A percentile compares a stretch with the other conserved stretches of the same genome.
Conservation (phyloP, 2,797 vertebrate species). For the Channa striata region DNA sequence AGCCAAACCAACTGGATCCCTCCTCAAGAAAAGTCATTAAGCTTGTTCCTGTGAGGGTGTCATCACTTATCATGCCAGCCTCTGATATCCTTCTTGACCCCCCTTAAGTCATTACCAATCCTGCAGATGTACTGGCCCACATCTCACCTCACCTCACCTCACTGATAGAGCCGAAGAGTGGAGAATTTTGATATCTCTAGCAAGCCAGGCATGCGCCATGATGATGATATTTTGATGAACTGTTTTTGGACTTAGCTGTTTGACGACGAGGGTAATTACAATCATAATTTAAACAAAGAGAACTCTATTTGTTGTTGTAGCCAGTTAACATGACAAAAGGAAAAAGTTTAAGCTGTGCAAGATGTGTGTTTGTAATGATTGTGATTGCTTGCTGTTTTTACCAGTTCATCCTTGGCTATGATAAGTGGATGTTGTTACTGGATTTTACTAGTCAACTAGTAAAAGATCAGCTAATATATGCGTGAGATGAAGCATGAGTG, state of each 20-base stretch:
- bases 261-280: slow-evolving; percentile 59
- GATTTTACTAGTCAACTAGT: slow-evolving; percentile 14
- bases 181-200: slow-evolving; percentile 60
- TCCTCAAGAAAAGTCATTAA: slow-evolving; percentile 72
- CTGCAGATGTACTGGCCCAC: slow-evolving; percentile 57
- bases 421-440: slow-evolving; percentile 3
- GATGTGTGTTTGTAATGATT: slow-evolving; percentile 28
- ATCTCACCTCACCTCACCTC: slow-evolving; percentile 56
- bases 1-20: slow-evolving; percentile 50
- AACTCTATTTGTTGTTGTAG: slow-evolving; percentile 53
- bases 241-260: slow-evolving; percentile 54
- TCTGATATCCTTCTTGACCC: slow-evolving; percentile 77
- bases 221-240: slow-evolving; percentile 65
- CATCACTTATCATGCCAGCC: slow-evolving; percentile 75
- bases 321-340: slow-evolving; percentile 42
- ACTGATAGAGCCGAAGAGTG: slow-evolving; percentile 30
- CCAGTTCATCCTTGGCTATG: slow-evolving; percentile 11
- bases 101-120: slow-evolving; percentile 74
- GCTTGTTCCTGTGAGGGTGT: slow-evolving; percentile 69
- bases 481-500: slow-evolving; percentile 1
- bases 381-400: slow-evolving; percentile 23
- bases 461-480: slow-evolving; percentile 12
- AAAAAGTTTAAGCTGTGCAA: slow-evolving; percentile 24
- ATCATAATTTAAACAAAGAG: slow-evolving; percentile 50
- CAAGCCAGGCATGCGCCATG: slow-evolving; percentile 52